Percentiles rank a stretch among this genome's conserved stretches.
These are phyloP conservation scores for Rhagonycha fulva DNA, from an alignment of 2,888 invertebrate species.

Conservation along the genomic window DNA sequence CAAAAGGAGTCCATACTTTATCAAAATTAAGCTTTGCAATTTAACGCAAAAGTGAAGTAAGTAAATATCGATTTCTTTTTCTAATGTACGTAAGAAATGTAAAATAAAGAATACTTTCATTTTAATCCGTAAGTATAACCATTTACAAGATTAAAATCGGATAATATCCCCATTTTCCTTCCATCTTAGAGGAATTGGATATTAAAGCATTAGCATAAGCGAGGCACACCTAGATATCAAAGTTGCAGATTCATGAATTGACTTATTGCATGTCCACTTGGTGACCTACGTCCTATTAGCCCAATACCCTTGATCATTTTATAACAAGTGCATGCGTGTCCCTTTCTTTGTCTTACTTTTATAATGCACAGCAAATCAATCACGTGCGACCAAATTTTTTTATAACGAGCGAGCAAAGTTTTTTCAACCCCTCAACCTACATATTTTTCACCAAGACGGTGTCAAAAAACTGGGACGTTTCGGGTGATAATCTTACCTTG, in stretches of 20 bases:
- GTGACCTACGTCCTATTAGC: slow-evolving; percentile 6
- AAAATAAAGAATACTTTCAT: neutral
- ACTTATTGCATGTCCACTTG: slow-evolving; percentile 9
- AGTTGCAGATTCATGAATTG: slow-evolving; percentile 13
- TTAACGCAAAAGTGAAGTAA: neutral
- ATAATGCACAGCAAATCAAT: neutral
- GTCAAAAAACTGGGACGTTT: neutral
- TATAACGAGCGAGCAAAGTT: neutral
- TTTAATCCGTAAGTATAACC: neutral
- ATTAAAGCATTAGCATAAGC: neutral
- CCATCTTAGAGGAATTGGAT: neutral
- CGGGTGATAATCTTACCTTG: neutral
- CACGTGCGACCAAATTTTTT: neutral
- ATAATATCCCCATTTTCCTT: neutral
- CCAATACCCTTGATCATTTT: slow-evolving; percentile 4
- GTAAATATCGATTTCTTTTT: neutral
- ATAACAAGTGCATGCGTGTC: neutral
- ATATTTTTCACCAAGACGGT: neutral
- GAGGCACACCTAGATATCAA: slow-evolving; percentile 12
- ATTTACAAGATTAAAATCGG: neutral
- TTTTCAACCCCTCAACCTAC: neutral
- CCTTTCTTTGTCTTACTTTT: neutral
- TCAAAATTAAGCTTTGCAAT: neutral
- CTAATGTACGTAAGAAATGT: neutral
- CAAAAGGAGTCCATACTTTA: neutral